phyloP scores from a whole-genome alignment of 2,113 vertebrate species.

The Podarcis muralis region DNA sequence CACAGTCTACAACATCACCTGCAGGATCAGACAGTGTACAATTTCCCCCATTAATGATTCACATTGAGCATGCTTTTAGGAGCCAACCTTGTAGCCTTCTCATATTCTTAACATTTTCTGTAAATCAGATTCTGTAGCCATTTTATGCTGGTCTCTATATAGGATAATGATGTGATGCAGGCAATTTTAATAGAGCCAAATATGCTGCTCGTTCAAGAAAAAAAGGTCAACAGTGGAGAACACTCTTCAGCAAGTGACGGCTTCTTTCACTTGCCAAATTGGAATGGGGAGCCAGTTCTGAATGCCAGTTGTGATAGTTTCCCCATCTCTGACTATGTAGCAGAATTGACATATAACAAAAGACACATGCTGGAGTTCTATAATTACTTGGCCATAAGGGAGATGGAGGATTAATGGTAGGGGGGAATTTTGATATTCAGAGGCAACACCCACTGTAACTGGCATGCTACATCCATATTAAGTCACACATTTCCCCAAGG shows the following conservation, averaged over 20 bases:
- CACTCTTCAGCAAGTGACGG: rapidly evolving
- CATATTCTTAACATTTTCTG: neutral
- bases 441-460: rapidly evolving
- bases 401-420: neutral
- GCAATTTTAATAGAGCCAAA: neutral
- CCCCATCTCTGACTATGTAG: neutral
- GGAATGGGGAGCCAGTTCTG: neutral
- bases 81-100: neutral
- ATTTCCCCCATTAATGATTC: too few species aligned
- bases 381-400: neutral
- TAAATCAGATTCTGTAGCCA: neutral
- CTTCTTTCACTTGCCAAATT: neutral
- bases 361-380: neutral
- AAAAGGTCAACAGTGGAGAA: neutral
- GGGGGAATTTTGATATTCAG: rapidly evolving
- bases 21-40: neutral
- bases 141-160: neutral
- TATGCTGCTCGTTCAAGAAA: neutral
- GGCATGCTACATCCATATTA: rapidly evolving
- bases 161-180: neutral
- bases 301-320: neutral
- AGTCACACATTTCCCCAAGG: constrained; percentile 1
- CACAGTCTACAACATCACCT: neutral
- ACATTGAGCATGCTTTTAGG: neutral
- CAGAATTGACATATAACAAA: neutral